phyloP scores from a whole-genome alignment of 2,888 invertebrate genomes.

The Spodoptera exigua region DNA sequence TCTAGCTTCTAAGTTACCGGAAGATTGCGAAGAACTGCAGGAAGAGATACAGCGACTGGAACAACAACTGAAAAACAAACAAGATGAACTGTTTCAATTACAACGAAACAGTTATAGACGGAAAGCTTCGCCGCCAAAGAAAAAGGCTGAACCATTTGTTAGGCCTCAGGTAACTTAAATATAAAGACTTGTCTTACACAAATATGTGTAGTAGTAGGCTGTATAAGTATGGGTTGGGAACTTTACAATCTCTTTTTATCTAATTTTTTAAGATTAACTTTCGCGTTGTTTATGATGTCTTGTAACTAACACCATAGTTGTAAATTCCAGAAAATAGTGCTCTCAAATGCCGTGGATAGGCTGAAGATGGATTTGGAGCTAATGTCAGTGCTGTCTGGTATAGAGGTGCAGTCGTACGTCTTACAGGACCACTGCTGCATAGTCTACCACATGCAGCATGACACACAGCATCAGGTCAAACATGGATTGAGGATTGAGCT shows the following conservation, averaged over 20 bases:
- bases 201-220: too few species aligned
- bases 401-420: conserved; percentile 79
- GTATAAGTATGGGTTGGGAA: too few species aligned
- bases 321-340: conserved; percentile 72
- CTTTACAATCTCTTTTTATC: too few species aligned
- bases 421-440: conserved; percentile 76
- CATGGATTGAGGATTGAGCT: conserved; percentile 80
- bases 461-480: conserved; percentile 65
- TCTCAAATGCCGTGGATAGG: conserved; percentile 68
- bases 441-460: conserved; percentile 79
- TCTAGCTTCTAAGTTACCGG: conserved; percentile 62
- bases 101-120: conserved; percentile 70
- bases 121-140: conserved; percentile 62
- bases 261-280: too few species aligned
- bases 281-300: too few species aligned
- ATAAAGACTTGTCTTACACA: not conserved
- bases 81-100: conserved; percentile 75
- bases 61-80: conserved; percentile 69
- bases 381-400: conserved; percentile 75
- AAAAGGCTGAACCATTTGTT: conserved; percentile 66
- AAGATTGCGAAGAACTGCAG: conserved; percentile 72
- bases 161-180: conserved; percentile 74
- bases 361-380: conserved; percentile 69
- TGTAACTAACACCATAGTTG: not conserved
- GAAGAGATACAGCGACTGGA: conserved; percentile 73